Evolutionary conservation across 2,888 invertebrate genomes (phyloP), one percentile per base, ranked within the genome.

Genomic region (Eupithecia subumbrata): DNA sequence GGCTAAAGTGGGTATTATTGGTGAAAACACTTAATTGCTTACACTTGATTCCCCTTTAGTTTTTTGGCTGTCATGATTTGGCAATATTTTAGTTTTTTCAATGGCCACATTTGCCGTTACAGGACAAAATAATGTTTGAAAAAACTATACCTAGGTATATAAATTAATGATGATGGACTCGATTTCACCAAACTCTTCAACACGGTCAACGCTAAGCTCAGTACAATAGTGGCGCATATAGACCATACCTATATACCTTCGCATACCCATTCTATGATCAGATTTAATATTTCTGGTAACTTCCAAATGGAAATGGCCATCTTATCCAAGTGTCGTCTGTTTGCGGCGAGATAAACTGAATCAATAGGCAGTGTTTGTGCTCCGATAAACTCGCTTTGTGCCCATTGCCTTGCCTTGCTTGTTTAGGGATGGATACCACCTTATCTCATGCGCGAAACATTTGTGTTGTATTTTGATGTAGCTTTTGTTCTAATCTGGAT

Each of bases 311-410:
- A 76, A 78, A 76, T 73, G 63, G 40, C 69, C 74, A 72, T 73
- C 60, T 75, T 70, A 70, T 60, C 71, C 76, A 45, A 73, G 71
- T 72, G 82, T 82, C 83, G 83, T 80, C 77, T 89, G 88, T 91
- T 91, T 90, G 86, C 83, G 69, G 75, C 84, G 79, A 92, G 94
- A 94, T 94, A 94, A 92, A 90, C 90, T 91, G 86, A 92, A 91
- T 90, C 92, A 94, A 94, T 92, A 94, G 89, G 66, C 83, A 72
- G 34, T 91, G 88, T 93, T 92, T 92, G 85, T 79, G 78, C 79
- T 79, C 80, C 84, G 87, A 85, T 85, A 92, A 92, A 91, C 86
- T 83, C 86, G 89, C 90, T 90, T 92, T 92, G 93, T 92, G 85
- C 83, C 85, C 83, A 85, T 88, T 87, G 84, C 86, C 85, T 87